These are phyloP conservation scores for Calyptommatus sinebrachiatus DNA, from an alignment of 2,113 vertebrate genomes.

Conservation along the genomic window DNA sequence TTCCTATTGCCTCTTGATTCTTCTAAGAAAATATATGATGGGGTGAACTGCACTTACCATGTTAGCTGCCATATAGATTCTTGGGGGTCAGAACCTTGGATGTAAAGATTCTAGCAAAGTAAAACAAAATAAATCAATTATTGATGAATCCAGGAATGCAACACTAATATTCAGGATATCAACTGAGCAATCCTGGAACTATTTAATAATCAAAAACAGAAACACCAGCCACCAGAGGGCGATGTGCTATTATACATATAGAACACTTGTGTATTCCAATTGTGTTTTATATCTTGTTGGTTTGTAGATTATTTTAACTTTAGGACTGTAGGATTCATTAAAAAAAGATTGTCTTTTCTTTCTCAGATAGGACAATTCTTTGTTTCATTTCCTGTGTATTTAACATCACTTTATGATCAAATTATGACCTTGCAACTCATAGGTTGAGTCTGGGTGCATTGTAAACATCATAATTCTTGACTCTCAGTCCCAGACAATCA, in stretches of 20 bases:
- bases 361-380: slow-evolving; percentile 38
- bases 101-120: neutral
- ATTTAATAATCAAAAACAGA: neutral
- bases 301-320: slow-evolving; percentile 56
- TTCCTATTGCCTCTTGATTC: slow-evolving; percentile 18
- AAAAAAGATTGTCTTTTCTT: slow-evolving; percentile 28
- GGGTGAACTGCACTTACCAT: neutral
- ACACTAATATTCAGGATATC: neutral
- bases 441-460: slow-evolving; percentile 33
- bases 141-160: neutral
- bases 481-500: slow-evolving; percentile 39
- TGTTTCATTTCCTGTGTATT: slow-evolving; percentile 4
- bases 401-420: slow-evolving; percentile 38
- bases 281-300: slow-evolving; percentile 49
- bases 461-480: slow-evolving; percentile 64
- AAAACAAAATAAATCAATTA: neutral
- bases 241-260: slow-evolving; percentile 54
- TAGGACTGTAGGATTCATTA: slow-evolving; percentile 45
- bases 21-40: neutral
- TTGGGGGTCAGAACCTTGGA: slow-evolving; percentile 7
- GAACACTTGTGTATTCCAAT: slow-evolving; percentile 35
- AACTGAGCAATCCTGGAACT: too few relatives aligned
- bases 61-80: neutral
- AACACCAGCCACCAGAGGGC: slow-evolving; percentile 44
- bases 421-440: slow-evolving; percentile 32